Base-by-base conservation (phyloP, 35 echinoderm and acorn worm species). In the Lytechinus pictus region DNA sequence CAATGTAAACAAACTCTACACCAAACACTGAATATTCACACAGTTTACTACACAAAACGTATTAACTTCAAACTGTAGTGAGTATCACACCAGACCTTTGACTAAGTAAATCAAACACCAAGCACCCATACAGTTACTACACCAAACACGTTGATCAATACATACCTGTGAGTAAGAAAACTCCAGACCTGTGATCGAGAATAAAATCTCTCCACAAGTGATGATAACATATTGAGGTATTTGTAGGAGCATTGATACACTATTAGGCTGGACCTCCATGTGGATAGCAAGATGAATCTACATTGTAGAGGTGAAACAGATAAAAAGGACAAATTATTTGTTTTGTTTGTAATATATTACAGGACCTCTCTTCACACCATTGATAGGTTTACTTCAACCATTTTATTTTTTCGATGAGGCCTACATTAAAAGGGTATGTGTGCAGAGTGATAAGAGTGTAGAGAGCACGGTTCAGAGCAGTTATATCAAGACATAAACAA, bases 91-190 rank as follows among this genome's bases (percentile, higher is more conserved):
- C 14, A 51, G 9, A 51, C 87, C 9, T 24, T 8, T 57, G 55
- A 6, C 55, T 57, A 3, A 57, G 55, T 3, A 57, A 10, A 89
- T 51, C 52, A 28, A 33, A 53, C 24, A 89, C 28, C 87, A 0
- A 53, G 4, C 87, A 33, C 28, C 21, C 7, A 53, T 6, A 33
- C 87, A 19, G n/a, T 44, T 44, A 27, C 87, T 53, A 33, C 28
- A 33, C 87, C 87, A 57, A 66, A 58, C 28, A n/a, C n/a, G 33
- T 44, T 71, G 21, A n/a, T 58, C 33, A 19, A 11, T 27, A 95
- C 27, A 16, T 94, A 99, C 98, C 98, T 99, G 98, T 88, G 98
- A 97, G 94, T 99, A 99, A 54, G 98, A 99, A 89, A 99, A 99
- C 92, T 99, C 98, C 54, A 99, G 94, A 29, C 97, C 98, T 53